Evolutionary conservation across 2,113 vertebrate genomes (phyloP).

Genomic region (Ctenodactylus gundi): DNA sequence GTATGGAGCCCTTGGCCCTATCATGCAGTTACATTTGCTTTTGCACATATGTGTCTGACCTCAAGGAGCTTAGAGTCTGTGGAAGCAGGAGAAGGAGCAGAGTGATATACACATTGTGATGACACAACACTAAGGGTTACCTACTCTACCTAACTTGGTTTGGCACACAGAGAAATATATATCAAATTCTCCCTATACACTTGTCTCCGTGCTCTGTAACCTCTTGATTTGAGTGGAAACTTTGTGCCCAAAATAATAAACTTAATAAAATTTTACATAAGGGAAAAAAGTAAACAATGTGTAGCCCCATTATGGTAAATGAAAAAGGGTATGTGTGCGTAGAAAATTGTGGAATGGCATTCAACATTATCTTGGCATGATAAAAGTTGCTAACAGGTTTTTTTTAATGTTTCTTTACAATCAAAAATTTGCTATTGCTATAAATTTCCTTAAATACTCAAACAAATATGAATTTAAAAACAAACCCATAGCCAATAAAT

Average conservation of each 20-base stretch:
- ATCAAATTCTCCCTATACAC: background rate
- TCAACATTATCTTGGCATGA: background rate
- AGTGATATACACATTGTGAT: background rate
- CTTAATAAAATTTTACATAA: slow-evolving; percentile 25
- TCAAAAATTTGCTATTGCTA: background rate
- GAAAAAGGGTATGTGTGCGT: background rate
- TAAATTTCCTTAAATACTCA: slow-evolving; percentile 8
- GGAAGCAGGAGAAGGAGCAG: background rate
- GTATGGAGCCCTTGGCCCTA: background rate
- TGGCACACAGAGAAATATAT: background rate
- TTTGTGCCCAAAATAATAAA: background rate
- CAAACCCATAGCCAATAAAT: background rate
- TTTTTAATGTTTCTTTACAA: background rate
- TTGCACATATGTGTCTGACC: background rate
- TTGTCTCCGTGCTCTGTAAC: background rate
- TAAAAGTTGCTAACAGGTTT: background rate
- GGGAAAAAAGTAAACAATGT: background rate
- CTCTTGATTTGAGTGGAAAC: slow-evolving; percentile 35
- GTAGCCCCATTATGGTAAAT: background rate
- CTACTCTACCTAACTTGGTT: background rate
- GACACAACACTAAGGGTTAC: background rate
- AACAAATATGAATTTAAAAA: slow-evolving; percentile 24
- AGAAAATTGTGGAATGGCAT: slow-evolving; percentile 8
- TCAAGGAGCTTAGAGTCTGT: background rate
- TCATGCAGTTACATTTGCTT: background rate